Percentiles rank a stretch among this genome's conserved stretches.
Conservation (phyloP, 1,140 invertebrate genomes). For the Drosophila miranda region DNA sequence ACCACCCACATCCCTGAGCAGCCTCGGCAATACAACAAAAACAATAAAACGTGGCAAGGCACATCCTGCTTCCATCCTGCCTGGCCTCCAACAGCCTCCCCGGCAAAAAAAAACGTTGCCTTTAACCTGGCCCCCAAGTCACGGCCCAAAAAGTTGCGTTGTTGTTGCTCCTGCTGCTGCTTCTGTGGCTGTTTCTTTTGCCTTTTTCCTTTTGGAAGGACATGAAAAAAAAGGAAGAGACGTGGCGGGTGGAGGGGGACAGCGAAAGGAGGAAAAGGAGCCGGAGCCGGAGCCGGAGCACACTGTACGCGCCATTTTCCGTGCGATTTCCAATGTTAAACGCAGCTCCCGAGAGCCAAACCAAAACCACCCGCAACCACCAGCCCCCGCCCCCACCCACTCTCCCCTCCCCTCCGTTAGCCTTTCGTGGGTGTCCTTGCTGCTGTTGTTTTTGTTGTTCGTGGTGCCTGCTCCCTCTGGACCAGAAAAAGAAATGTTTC, state of each 20-base stretch:
- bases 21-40: slow-evolving; percentile 72
- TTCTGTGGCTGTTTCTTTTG: slow-evolving; percentile 20
- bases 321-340: slow-evolving; percentile 77
- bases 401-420: not conserved
- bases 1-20: slow-evolving; percentile 10
- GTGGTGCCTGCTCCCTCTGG: slow-evolving; percentile 67
- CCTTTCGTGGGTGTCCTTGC: slow-evolving; percentile 67
- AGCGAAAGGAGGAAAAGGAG: not conserved
- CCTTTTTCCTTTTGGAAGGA: slow-evolving; percentile 44
- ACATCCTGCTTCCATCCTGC: slow-evolving; percentile 44
- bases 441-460: slow-evolving; percentile 45
- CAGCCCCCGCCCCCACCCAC: slow-evolving; percentile 3
- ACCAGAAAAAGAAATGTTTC: slow-evolving; percentile 82
- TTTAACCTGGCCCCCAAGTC: slow-evolving; percentile 72
- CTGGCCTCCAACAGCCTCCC: not conserved
- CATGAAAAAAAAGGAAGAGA: slow-evolving; percentile 40
- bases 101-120: slow-evolving; percentile 10
- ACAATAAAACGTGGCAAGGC: slow-evolving; percentile 74
- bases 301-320: slow-evolving; percentile 80
- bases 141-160: slow-evolving; percentile 54
- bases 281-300: slow-evolving; percentile 64
- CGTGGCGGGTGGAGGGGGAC: no score
- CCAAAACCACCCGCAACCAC: slow-evolving; percentile 53
- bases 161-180: slow-evolving; percentile 31
- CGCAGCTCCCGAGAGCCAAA: slow-evolving; percentile 61